Base-by-base conservation (phyloP, 2,888 invertebrate genomes). In the Drosophila recens region DNA sequence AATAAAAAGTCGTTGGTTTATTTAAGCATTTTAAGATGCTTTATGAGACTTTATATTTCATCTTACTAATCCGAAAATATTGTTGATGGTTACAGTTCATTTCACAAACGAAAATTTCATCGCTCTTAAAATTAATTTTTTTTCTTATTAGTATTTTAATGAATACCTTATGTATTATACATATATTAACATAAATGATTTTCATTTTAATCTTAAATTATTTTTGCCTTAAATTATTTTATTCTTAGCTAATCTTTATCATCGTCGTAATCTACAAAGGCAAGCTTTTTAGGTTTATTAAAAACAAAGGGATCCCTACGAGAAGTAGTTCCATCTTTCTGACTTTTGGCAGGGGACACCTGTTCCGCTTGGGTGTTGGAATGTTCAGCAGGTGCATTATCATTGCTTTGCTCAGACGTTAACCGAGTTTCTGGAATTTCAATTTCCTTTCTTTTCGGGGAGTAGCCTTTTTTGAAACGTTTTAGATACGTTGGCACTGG, bases 401-500 rank as follows among this genome's bases (percentile, higher is more conserved):
- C 11, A 5, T 30, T 6, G 9, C 9, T 17, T 4, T 36, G 1
- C 5, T 23, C 20, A 10, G 67, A 36, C 0, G 20, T 9, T 10
- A 67, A n/a, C 6, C 49, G 67, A 8, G 61, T 58, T n/a, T 51
- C 45, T 1, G 69, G 45, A 15, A 65, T 38, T 15, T 11, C 9
- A 3, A 4, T 11, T 10, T 15, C n/a, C 2, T 23, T 27, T 4
- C 34, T 10, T 23, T 13, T 62, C 6, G 78, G 65, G 1, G 65
- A 63, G 17, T 67, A 64, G 4, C 33, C 54, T 6, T 61, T 30
- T 6, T 63, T 72, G 3, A 80, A 80, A 5, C 64, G 43, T n/a
- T 79, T 69, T 0, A 83, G 38, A 42, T 73, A 86, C 8, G 54
- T 11, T 1, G 86, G 87, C 10, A 67, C 76, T 9, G 45, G 45